A percentile compares a stretch with the other conserved stretches of the same genome.
Conservation (phyloP, 1,140 invertebrate species). For the Stenopsyche tienmushanensis region DNA sequence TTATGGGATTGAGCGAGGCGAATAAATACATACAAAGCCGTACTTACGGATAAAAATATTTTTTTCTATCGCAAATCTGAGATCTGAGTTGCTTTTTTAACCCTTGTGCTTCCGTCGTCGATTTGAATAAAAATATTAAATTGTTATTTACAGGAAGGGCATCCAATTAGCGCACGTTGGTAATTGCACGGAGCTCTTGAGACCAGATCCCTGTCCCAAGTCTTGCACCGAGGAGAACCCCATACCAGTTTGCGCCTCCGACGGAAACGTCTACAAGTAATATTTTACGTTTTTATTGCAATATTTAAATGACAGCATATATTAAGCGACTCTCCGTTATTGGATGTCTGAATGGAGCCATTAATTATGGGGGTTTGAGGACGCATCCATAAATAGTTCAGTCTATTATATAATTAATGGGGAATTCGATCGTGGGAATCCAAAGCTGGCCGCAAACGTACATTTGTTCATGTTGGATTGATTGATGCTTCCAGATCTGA, state of each 20-base stretch:
- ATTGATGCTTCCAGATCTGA: conserved; percentile 69
- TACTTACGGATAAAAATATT: no score
- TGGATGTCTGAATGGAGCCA: no score
- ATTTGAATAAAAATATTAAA: no score
- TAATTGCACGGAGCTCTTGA: conserved; percentile 74
- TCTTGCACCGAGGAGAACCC: conserved; percentile 67
- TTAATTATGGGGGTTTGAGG: no score
- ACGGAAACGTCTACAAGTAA: conserved; percentile 88
- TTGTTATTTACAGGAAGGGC: conserved; percentile 64
- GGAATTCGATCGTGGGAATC: neutral
- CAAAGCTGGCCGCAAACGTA: no score
- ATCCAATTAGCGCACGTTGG: conserved; percentile 84
- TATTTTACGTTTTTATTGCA: conserved; percentile 23
- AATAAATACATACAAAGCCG: no score
- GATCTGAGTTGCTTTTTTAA: no score
- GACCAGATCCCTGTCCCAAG: conserved; percentile 68
- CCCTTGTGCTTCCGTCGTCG: no score
- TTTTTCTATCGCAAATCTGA: no score
- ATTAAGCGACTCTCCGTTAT: no score
- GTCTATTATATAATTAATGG: neutral
- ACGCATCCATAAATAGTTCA: neutral
- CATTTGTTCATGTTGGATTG: neutral
- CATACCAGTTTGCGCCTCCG: conserved; percentile 85
- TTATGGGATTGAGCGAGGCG: no score
- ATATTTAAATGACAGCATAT: conserved; percentile 13